Evolutionary conservation across 2,888 invertebrate species (phyloP), one percentile per base, ranked within the genome.

Genomic region (Troglohyphantes excavatus): DNA sequence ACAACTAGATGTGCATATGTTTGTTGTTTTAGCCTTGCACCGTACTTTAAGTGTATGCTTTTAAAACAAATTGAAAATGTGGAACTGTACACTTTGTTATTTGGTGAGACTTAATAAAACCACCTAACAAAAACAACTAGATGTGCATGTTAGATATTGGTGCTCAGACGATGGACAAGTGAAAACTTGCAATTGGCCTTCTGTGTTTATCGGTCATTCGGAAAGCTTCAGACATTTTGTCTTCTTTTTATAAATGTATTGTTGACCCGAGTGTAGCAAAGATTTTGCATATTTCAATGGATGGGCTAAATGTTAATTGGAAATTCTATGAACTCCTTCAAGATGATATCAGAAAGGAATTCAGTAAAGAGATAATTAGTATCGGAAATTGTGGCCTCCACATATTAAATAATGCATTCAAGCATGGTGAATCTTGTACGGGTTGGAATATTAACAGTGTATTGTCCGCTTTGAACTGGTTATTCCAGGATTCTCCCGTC

Each of bases 321-420:
- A 46, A 46, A 17, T 46, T 46, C 11, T 46, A 13, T 46, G 46
- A 46, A 17, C 9, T 13, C 11, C 11, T 46, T 3, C 46, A 46
- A 17, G 46, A 7, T 17, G 46, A 46, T 46, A 13, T 46, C 3
- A 46, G 17, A 46, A 46, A 46, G 11, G 46, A 17, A 13, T 46
- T 13, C 17, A 13, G 2, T 17, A 7, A 46, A 13, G 33, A 23
- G 2, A 13, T 26, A 19, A 2, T 65, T 13, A 39, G 39, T 65
- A 39, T 65, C 9, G 63, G 78, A 7, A 78, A 11, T 13, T 78
- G 78, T 78, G 61, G 65, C 11, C 65, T 78, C 11, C 78, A 63
- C 29, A 61, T 78, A 13, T 9, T 78, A 5, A 26, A 78, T 23
- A 39, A 39, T 39, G 63, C 78, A 11, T 78, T 78, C 63, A 59